These are phyloP conservation scores for Camelus dromedarius DNA, from an alignment of 2,113 vertebrate genomes.

Conservation along the genomic window DNA sequence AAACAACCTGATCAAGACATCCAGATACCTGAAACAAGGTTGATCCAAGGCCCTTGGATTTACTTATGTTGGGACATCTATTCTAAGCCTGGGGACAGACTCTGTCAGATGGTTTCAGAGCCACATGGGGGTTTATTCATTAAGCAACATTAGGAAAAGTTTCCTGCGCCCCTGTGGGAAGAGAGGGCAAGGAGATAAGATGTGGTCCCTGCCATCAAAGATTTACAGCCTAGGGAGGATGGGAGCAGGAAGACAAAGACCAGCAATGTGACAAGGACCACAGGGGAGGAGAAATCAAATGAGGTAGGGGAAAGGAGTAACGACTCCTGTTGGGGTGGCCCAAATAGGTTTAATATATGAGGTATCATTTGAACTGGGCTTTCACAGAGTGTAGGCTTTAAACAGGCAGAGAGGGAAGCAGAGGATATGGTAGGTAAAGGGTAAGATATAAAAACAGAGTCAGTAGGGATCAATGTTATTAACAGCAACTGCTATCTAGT, in stretches of 20 bases:
- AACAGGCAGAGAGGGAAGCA: not conserved
- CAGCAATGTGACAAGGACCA: not conserved
- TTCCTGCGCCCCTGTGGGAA: not conserved
- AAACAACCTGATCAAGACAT: not conserved
- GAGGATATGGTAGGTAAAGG: not conserved
- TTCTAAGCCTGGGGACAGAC: slow-evolving; percentile 1
- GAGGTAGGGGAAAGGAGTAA: not conserved
- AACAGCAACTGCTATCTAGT: not conserved
- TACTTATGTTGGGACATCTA: not conserved
- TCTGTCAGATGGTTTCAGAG: slow-evolving; percentile 1
- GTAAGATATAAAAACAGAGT: not conserved
- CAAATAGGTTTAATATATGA: not conserved
- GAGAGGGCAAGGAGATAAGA: not conserved
- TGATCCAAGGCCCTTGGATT: not conserved
- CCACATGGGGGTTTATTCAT: not conserved
- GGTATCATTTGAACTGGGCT: not conserved
- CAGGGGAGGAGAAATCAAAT: not conserved
- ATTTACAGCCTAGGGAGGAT: not conserved
- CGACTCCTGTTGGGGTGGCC: not conserved
- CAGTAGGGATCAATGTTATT: not conserved
- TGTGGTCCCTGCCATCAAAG: not conserved
- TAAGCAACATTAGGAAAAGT: slow-evolving; percentile 40
- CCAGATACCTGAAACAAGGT: not conserved
- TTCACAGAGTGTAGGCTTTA: not conserved
- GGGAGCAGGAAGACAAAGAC: not conserved